These are phyloP conservation scores for Gallinago jamesoni DNA, from an alignment of 2,113 vertebrate genomes.

Conservation along the genomic window DNA sequence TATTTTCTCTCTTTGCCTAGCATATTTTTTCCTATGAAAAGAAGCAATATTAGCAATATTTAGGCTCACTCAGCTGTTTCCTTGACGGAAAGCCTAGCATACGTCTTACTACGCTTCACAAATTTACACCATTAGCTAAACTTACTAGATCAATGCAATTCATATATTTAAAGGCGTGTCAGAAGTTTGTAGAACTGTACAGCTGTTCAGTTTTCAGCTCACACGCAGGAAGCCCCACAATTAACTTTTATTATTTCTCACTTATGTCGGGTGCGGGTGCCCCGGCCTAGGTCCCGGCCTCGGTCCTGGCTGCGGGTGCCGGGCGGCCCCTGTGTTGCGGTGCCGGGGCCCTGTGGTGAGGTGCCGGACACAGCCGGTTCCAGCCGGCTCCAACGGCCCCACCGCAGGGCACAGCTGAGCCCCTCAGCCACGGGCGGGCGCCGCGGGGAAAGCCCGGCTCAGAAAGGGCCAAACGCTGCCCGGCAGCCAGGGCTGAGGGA, in stretches of 20 bases:
- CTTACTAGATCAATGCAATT: not conserved
- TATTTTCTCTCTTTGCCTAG: not conserved
- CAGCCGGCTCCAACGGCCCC: not conserved
- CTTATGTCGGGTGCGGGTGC: no score
- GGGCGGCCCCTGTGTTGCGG: not conserved
- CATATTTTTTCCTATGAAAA: not conserved
- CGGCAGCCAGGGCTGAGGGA: not conserved
- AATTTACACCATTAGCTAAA: not conserved
- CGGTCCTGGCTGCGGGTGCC: no score
- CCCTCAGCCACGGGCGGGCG: not conserved
- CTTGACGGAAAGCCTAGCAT: not conserved
- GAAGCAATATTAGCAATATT: not conserved
- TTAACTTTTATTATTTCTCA: not conserved
- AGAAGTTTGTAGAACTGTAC: not conserved
- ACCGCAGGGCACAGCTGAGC: not conserved
- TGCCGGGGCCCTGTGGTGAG: not conserved
- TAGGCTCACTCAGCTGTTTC: not conserved
- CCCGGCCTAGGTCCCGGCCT: no score
- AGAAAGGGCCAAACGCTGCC: not conserved
- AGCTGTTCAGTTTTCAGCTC: not conserved
- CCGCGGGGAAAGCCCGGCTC: not conserved
- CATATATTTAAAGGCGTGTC: not conserved
- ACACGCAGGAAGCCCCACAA: not conserved
- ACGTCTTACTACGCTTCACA: not conserved
- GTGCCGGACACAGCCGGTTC: not conserved